phyloP scores from a whole-genome alignment of 2,797 vertebrate species.

The Siniperca undulata region DNA sequence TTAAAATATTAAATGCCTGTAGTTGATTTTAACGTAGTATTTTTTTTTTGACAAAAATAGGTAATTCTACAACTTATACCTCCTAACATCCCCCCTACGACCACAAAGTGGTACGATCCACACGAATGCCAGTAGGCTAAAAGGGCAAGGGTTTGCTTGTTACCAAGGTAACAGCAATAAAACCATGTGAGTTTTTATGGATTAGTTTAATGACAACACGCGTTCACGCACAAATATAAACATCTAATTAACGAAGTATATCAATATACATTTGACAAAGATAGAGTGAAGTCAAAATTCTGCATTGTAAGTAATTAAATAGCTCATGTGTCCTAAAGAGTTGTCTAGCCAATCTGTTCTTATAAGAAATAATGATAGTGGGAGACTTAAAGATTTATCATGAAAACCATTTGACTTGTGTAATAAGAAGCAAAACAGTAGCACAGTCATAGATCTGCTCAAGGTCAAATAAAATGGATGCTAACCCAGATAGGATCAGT shows the following conservation, averaged over 20 bases:
- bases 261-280: background rate
- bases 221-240: conserved; percentile 30
- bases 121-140: conserved; percentile 82
- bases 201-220: conserved; percentile 54
- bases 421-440: conserved; percentile 8
- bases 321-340: background rate
- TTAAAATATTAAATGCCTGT: rapidly evolving
- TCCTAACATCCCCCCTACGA: conserved; percentile 22
- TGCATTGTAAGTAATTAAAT: background rate
- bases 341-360: background rate
- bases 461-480: conserved; percentile 71
- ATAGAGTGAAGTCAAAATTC: background rate
- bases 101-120: conserved; percentile 77
- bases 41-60: background rate
- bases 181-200: conserved; percentile 66
- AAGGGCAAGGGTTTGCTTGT: conserved; percentile 87
- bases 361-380: background rate
- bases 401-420: background rate
- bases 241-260: background rate
- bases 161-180: conserved; percentile 86
- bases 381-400: background rate
- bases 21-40: rapidly evolving
- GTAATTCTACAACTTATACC: background rate
- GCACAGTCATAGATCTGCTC: conserved; percentile 44
- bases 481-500: conserved; percentile 53